phyloP scores from a whole-genome alignment of 2,797 vertebrate species.

The Gadopsis marmoratus region DNA sequence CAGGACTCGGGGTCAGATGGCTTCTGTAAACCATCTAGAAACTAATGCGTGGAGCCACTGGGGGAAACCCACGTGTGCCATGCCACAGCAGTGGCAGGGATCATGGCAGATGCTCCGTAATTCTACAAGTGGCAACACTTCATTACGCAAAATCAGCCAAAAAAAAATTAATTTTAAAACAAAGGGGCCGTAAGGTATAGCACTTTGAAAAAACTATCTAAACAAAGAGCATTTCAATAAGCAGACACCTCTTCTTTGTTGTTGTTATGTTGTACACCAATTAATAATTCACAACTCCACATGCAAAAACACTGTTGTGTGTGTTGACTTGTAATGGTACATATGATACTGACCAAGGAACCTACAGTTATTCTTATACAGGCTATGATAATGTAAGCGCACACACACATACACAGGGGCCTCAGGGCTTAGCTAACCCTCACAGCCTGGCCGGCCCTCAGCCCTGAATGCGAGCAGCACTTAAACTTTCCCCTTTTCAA shows the following conservation, averaged over 20 bases:
- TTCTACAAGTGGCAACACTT: conserved; percentile 28
- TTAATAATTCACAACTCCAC: background rate
- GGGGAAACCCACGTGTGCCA: conserved; percentile 38
- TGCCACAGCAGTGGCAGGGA: conserved; percentile 30
- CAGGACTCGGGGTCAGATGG: conserved; percentile 28
- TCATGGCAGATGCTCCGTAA: conserved; percentile 38
- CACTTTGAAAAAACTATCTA: background rate
- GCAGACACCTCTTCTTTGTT: background rate
- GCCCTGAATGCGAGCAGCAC: conserved; percentile 82
- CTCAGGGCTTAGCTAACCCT: conserved; percentile 79
- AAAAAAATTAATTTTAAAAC: too few relatives aligned
- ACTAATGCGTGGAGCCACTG: conserved; percentile 26
- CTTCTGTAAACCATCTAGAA: conserved; percentile 60
- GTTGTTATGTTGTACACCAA: background rate
- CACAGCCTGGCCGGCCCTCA: conserved; percentile 73
- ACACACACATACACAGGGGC: conserved; percentile 38
- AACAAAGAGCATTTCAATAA: background rate
- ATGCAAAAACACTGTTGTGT: background rate
- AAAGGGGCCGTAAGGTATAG: background rate
- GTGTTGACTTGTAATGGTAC: background rate
- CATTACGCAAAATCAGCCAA: background rate
- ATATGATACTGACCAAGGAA: conserved; percentile 26
- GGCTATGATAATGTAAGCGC: conserved; percentile 36
- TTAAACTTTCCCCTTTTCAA: conserved; percentile 90
- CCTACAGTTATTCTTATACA: conserved; percentile 24